Percentiles rank a stretch among this genome's conserved stretches.
Evolutionary conservation across 2,888 invertebrate species (phyloP).

Genomic region (Helobdella robusta): DNA sequence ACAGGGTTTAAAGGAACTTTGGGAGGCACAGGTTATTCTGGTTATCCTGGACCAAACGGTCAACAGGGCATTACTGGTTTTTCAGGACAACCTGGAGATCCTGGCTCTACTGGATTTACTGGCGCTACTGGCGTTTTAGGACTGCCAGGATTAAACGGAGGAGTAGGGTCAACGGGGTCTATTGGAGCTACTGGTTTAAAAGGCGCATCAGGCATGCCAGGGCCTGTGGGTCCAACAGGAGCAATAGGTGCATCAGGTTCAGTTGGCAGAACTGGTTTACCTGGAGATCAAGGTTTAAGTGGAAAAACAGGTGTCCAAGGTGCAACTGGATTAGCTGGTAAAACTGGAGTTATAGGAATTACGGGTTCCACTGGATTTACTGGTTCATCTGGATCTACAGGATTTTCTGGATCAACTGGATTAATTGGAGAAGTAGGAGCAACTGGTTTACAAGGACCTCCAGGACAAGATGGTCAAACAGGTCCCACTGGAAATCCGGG

Average conservation of each 20-base stretch:
- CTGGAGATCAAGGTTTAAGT: conserved; percentile 37
- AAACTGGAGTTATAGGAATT: conserved; percentile 10
- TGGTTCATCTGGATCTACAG: conserved; percentile 26
- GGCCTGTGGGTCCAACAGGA: conserved; percentile 20
- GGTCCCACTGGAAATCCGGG: conserved; percentile 28
- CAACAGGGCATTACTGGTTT: conserved; percentile 11
- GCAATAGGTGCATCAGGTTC: conserved; percentile 36
- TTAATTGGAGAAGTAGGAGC: conserved; percentile 44
- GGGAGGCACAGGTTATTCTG: conserved; percentile 15
- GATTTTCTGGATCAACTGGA: conserved; percentile 31
- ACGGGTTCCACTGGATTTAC: conserved; percentile 19
- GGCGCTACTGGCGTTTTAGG: conserved; percentile 26
- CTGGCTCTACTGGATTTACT: conserved; percentile 18
- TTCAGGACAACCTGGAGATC: conserved; percentile 12
- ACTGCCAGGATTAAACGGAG: neutral
- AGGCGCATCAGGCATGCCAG: conserved; percentile 18
- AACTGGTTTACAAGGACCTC: conserved; percentile 7
- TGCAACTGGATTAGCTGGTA: neutral
- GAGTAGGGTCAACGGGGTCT: conserved; percentile 4
- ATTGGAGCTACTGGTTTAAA: conserved; percentile 27
- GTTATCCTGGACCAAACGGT: conserved; percentile 14
- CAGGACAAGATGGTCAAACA: conserved; percentile 23
- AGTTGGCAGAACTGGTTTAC: conserved; percentile 38
- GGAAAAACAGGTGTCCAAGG: conserved; percentile 38
- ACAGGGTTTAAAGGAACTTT: conserved; percentile 2